A percentile compares a stretch with the other conserved stretches of the same genome.
These are phyloP conservation scores for Myotis davidii DNA, from an alignment of 2,113 vertebrate species.

Conservation along the genomic window DNA sequence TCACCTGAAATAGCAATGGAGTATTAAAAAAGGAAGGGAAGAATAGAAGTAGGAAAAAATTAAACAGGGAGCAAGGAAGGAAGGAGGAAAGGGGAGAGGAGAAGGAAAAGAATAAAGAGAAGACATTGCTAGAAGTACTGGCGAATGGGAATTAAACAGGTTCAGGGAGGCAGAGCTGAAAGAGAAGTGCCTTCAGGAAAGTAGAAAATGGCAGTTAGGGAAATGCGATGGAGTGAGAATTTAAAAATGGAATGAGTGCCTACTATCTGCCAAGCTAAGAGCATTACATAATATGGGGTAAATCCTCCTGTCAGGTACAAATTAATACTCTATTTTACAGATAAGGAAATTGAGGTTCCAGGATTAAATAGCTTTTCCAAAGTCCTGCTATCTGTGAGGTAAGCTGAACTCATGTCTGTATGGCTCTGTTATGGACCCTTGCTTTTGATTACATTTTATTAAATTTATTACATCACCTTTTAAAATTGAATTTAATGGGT, in stretches of 20 bases:
- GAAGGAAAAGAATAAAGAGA: neutral
- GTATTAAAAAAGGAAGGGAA: neutral
- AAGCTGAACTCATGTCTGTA: neutral
- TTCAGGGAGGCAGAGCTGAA: neutral
- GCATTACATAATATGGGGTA: neutral
- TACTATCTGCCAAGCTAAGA: neutral
- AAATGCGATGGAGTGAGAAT: neutral
- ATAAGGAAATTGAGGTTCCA: neutral
- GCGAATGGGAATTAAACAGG: neutral
- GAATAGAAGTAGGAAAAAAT: neutral
- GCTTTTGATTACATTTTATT: neutral
- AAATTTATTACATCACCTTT: neutral
- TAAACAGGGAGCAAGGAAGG: neutral
- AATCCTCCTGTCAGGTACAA: neutral
- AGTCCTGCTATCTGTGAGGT: neutral
- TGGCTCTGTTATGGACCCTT: neutral
- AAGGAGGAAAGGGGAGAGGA: neutral
- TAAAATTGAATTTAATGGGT: neutral
- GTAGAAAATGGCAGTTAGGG: neutral
- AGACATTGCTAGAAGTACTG: neutral
- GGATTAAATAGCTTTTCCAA: neutral
- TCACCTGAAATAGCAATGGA: neutral
- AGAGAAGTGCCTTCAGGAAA: neutral
- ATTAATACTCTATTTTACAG: neutral
- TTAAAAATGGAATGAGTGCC: neutral